These are phyloP conservation scores for Machimus rusticus DNA, from an alignment of 2,888 invertebrate species.

Conservation along the genomic window DNA sequence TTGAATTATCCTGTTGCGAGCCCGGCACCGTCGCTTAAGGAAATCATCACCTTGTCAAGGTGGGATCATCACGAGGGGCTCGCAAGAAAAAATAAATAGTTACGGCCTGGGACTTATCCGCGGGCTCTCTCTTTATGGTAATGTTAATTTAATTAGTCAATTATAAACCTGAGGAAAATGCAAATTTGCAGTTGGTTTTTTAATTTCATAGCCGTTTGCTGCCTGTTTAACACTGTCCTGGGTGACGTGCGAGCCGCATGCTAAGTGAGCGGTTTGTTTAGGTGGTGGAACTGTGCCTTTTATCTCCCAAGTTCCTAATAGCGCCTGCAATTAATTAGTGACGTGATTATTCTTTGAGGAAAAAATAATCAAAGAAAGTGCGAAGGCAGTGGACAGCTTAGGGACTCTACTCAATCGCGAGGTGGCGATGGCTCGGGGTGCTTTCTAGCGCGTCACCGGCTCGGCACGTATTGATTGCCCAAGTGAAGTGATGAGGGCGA, in stretches of 20 bases:
- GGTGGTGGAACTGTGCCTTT: neutral
- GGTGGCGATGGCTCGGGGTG: neutral
- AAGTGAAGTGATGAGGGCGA: constrained; percentile 2
- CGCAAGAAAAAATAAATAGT: neutral
- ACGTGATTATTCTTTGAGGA: neutral
- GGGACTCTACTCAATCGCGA: neutral
- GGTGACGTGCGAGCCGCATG: neutral
- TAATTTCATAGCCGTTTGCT: neutral
- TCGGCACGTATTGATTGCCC: neutral
- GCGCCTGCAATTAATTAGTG: neutral
- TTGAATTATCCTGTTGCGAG: neutral
- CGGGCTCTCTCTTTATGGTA: neutral
- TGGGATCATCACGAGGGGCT: neutral
- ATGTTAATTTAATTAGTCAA: neutral
- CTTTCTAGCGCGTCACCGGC: neutral
- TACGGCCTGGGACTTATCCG: neutral
- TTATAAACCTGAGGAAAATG: neutral
- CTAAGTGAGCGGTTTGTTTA: neutral
- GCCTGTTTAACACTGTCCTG: neutral
- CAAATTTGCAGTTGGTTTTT: neutral
- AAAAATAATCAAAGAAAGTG: neutral
- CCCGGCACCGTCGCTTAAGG: neutral
- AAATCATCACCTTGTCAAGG: neutral
- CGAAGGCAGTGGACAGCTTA: neutral
- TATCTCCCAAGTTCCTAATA: neutral